Evolutionary conservation across 1,140 invertebrate species (phyloP).

Genomic region (Drosophila simulans): DNA sequence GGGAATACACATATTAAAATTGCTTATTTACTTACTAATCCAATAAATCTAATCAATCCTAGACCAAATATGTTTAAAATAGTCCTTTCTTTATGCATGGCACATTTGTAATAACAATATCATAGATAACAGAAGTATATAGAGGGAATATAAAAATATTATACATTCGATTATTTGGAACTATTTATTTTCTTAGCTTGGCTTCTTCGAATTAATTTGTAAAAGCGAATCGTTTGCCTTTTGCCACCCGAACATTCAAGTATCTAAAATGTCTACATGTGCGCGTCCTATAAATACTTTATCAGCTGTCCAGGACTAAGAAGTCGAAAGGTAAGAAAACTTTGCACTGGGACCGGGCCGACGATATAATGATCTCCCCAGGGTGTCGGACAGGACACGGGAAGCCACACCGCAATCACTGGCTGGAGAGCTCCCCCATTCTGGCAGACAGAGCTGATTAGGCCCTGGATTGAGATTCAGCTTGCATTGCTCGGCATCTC

Average conservation of each 20-base stretch:
- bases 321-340: slow-evolving; percentile 66
- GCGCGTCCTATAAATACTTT: slow-evolving; percentile 73
- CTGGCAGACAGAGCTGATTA: slow-evolving; percentile 54
- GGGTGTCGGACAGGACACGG: slow-evolving; percentile 43
- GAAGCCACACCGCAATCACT: background rate
- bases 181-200: background rate
- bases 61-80: too few relatives aligned
- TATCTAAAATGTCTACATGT: slow-evolving; percentile 29
- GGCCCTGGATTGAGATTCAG: slow-evolving; percentile 74
- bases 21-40: too few relatives aligned
- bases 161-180: too few relatives aligned
- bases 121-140: too few relatives aligned
- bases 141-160: too few relatives aligned
- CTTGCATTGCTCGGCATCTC: slow-evolving; percentile 73
- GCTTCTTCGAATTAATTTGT: background rate
- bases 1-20: too few relatives aligned
- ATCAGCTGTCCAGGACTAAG: slow-evolving; percentile 62
- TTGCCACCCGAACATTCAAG: slow-evolving; percentile 6
- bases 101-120: too few relatives aligned
- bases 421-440: background rate
- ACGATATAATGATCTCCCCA: slow-evolving; percentile 81
- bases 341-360: slow-evolving; percentile 54
- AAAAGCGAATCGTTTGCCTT: slow-evolving; percentile 9
- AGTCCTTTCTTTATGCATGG: too few relatives aligned
- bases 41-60: too few relatives aligned